Base-by-base conservation (phyloP, 1,140 invertebrate species). In the Dreissena rostriformis region DNA sequence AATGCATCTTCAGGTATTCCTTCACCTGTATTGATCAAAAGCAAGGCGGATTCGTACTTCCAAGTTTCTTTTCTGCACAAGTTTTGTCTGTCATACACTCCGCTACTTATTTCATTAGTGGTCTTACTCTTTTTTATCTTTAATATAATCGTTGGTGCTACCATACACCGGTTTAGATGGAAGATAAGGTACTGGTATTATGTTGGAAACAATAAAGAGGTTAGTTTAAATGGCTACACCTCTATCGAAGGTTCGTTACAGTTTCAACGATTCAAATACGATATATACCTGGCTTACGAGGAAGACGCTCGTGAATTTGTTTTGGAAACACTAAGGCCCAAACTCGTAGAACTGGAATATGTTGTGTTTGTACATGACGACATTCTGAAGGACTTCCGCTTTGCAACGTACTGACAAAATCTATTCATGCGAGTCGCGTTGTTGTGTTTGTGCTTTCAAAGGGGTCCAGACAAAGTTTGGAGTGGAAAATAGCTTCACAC, bases 111-210 rank as follows among this genome's bases (percentile, higher is more conserved):
- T 61, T 19, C 17, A 26, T 19, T 65, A 19, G 17, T 17, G 39
- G 19, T 76, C 22, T 2, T 61, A 8, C 24, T 63, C 28, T 26
- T n/a, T 26, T 2, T 66, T 0, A n/a, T 51, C 24, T 14, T 76
- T 12, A 76, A 76, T 65, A 61, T 76, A 4, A 76, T 76, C 8
- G 10, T 76, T 11, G 74, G 55, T 17, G 29, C 65, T 1, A 19
- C 22, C 22, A 39, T 76, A 14, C 74, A 76, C 11, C 15, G 28
- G 24, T 63, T 65, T n/a, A 26, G 74, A 15, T 76, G 74, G 74
- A 76, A 65, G n/a, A 17, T 76, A 19, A 12, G 19, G 49, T 76
- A 65, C 49, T 76, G 74, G 74, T 76, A 63, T 49, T 76, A 76
- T 65, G 74, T 76, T 6, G 61, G 19, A 17, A 19, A 28, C 14